A percentile compares a stretch with the other conserved stretches of the same genome.
Conservation (phyloP, 2,113 vertebrate genomes). For the Calonectris borealis region DNA sequence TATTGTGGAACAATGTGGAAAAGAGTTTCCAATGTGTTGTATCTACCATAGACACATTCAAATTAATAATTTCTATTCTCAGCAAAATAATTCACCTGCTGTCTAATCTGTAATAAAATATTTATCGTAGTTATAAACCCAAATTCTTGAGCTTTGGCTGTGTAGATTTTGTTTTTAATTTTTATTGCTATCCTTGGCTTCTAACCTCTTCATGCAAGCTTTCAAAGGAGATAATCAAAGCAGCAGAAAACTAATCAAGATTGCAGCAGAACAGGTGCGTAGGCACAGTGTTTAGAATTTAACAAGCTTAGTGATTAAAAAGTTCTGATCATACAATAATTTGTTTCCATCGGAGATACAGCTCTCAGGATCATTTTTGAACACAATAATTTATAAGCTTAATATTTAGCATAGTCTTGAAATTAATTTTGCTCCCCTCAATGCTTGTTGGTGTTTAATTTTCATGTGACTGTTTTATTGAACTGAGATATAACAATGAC, state of each 20-base stretch:
- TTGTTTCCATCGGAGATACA: not conserved
- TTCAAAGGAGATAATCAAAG: not conserved
- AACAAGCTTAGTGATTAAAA: constrained; percentile 23
- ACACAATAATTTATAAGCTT: not conserved
- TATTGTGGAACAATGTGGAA: not conserved
- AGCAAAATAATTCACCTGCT: not conserved
- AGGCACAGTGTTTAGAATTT: not conserved
- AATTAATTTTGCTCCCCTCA: not conserved
- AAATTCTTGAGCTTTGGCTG: not conserved
- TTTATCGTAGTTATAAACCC: not conserved
- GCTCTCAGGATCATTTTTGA: not conserved
- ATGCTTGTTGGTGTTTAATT: not conserved
- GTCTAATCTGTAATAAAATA: not conserved
- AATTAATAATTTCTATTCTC: not conserved
- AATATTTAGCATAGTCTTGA: not conserved
- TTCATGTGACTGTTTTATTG: not conserved
- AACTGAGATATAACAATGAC: not conserved
- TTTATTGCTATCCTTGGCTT: not conserved
- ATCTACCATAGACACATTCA: not conserved
- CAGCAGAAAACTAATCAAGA: constrained; percentile 17
- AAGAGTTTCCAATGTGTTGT: not conserved
- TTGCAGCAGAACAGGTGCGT: not conserved
- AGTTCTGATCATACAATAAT: not conserved
- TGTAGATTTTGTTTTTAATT: not conserved
- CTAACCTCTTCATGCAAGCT: not conserved